phyloP scores from a whole-genome alignment of 2,113 vertebrate genomes.

The mouse (Mus musculus) region DNA sequence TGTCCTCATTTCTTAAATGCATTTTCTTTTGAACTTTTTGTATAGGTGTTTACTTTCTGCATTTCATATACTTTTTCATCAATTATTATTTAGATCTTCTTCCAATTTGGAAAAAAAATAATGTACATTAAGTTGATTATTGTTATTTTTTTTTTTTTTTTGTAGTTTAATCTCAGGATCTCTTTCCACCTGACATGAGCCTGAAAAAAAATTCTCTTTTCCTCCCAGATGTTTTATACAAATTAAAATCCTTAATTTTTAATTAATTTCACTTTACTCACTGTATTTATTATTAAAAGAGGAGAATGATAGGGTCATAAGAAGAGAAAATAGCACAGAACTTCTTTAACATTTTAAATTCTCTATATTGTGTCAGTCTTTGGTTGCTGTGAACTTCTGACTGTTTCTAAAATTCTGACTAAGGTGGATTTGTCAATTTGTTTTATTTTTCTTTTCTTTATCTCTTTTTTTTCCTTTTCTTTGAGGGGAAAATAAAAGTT shows the following conservation, averaged over 20 bases:
- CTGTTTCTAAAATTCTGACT: neutral
- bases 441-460: neutral
- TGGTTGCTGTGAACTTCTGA: neutral
- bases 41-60: neutral
- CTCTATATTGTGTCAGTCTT: neutral
- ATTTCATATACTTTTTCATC: neutral
- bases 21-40: neutral
- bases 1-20: neutral
- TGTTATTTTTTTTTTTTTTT: neutral
- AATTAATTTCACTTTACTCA: neutral
- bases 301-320: rapidly evolving
- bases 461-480: neutral
- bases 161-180: neutral
- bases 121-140: neutral
- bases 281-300: neutral
- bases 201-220: rapidly evolving
- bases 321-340: neutral
- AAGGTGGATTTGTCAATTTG: neutral
- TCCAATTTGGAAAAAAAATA: too few relatives aligned
- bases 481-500: neutral
- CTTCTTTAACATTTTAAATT: neutral
- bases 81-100: too few relatives aligned
- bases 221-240: neutral
- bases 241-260: neutral
- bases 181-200: neutral